These are phyloP conservation scores for Gnathochromis pfefferi DNA, from an alignment of 2,113 vertebrate genomes.

Conservation along the genomic window DNA sequence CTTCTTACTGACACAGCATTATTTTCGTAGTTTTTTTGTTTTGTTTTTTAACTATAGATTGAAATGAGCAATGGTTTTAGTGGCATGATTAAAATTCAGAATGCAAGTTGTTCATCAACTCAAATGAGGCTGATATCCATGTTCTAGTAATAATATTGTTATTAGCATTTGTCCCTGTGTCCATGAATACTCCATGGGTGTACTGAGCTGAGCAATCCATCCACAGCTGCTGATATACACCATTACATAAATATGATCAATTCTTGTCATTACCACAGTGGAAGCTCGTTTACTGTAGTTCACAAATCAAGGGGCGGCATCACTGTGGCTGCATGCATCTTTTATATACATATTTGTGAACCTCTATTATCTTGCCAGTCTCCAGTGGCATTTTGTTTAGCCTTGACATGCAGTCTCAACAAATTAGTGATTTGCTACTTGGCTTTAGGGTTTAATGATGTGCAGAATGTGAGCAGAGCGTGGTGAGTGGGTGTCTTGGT, in stretches of 20 bases:
- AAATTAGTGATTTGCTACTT: constrained; percentile 20
- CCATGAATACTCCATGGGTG: neutral
- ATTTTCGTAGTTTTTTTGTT: neutral
- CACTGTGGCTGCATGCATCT: neutral
- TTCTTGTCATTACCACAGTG: neutral
- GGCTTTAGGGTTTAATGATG: constrained; percentile 19
- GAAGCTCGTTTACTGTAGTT: neutral
- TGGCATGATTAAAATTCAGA: neutral
- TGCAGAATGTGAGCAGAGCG: neutral
- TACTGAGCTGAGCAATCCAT: neutral
- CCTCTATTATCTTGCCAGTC: constrained; percentile 18
- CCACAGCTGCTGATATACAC: neutral
- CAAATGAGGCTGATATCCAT: neutral
- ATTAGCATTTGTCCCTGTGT: neutral
- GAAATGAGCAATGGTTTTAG: neutral
- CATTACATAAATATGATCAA: neutral
- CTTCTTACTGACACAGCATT: neutral
- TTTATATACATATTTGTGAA: neutral
- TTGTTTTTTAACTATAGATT: neutral
- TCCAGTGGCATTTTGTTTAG: neutral
- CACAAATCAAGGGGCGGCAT: neutral
- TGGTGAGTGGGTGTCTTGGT: neutral
- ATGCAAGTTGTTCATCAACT: neutral
- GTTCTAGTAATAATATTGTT: neutral
- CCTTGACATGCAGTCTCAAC: neutral